These are phyloP conservation scores for Halcyon chelicuti DNA, from an alignment of 2,797 vertebrate species.

Conservation along the genomic window DNA sequence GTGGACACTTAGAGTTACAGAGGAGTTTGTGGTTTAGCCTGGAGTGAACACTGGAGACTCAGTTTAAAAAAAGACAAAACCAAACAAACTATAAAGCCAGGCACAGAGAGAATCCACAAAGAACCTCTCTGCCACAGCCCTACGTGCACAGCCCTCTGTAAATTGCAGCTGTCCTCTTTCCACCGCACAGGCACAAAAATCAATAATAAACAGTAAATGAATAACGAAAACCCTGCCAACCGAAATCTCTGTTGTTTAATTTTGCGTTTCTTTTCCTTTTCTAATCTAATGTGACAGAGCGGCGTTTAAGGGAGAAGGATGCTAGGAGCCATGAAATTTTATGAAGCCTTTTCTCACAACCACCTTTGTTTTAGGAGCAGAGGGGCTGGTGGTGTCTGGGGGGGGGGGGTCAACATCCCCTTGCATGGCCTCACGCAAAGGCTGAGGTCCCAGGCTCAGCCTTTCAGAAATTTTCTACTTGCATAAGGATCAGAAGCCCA, in stretches of 20 bases:
- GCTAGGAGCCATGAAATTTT: background rate
- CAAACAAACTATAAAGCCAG: background rate
- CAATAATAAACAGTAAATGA: conserved; percentile 44
- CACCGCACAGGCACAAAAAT: background rate
- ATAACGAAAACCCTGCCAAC: conserved; percentile 13
- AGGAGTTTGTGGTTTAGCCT: background rate
- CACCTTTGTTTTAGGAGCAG: background rate
- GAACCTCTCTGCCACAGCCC: background rate
- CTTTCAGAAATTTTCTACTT: background rate
- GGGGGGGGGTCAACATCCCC: accelerated
- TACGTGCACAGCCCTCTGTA: background rate
- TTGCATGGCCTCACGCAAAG: accelerated
- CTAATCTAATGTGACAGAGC: background rate
- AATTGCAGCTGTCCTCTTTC: background rate
- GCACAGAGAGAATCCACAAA: background rate
- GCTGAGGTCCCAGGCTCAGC: background rate
- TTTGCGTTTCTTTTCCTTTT: background rate
- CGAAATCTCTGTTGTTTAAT: conserved; percentile 10
- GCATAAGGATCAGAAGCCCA: background rate
- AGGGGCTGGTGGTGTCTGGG: background rate
- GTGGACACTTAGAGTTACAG: background rate
- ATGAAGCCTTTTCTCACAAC: background rate
- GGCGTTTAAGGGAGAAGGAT: background rate
- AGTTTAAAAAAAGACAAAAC: background rate
- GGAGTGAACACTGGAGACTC: background rate